These are phyloP conservation scores for Strongylocentrotus purpuratus DNA, from an alignment of 35 echinoderm and acorn worm species.

Conservation along the genomic window DNA sequence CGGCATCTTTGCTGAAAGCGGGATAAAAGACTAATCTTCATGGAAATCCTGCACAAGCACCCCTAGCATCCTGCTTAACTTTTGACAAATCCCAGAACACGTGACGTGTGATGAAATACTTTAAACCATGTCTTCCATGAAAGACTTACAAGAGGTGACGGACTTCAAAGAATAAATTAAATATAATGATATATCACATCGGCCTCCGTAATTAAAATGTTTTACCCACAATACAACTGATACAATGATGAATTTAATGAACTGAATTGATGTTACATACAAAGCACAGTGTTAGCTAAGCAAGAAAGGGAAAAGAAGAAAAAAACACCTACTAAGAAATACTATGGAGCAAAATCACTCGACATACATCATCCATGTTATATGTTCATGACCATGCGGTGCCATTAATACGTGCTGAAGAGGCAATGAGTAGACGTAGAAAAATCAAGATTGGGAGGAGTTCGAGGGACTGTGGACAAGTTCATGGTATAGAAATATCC, in stretches of 20 bases:
- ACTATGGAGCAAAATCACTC: no score
- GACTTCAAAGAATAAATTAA: not conserved
- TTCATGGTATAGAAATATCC: not conserved
- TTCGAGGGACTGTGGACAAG: not conserved
- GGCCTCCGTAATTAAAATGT: no score
- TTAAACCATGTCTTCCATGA: not conserved
- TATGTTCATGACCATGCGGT: not conserved
- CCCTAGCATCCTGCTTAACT: not conserved
- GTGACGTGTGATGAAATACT: not conserved
- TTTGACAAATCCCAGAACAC: not conserved
- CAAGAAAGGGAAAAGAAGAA: no score
- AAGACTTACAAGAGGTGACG: not conserved
- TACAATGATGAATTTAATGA: no score
- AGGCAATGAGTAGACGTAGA: not conserved
- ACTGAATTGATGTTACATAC: no score
- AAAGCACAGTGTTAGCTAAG: no score
- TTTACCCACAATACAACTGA: no score
- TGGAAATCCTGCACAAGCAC: slow-evolving; percentile 1
- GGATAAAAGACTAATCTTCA: slow-evolving; percentile 13
- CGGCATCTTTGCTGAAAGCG: slow-evolving; percentile 45
- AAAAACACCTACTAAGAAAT: no score
- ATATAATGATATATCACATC: no score
- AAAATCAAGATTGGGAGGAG: not conserved
- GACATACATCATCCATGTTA: not conserved
- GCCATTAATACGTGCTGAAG: not conserved